A percentile compares a stretch with the other conserved stretches of the same genome.
phyloP scores from a whole-genome alignment of 2,888 invertebrate genomes.

The Coelinius sp. region DNA sequence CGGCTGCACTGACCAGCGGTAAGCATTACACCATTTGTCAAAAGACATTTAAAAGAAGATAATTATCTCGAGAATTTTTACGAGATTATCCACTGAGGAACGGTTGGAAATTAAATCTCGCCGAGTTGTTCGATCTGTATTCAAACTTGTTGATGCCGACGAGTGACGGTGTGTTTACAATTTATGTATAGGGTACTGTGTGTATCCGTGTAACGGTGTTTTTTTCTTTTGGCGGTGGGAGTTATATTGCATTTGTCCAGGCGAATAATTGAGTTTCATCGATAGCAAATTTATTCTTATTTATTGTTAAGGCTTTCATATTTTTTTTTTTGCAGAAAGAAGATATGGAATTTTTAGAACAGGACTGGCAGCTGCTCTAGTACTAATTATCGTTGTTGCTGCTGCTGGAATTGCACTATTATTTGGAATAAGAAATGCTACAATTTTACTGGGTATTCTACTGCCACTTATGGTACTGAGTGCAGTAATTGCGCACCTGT shows the following conservation, averaged over 20 bases:
- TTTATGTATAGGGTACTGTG: not conserved
- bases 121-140: not conserved
- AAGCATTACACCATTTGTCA: constrained; percentile 21
- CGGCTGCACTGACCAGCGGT: constrained; percentile 46
- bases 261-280: no score
- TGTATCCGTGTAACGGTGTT: not conserved
- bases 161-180: constrained; percentile 10
- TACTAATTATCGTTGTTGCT: constrained; percentile 38
- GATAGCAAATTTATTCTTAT: no score
- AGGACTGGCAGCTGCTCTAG: constrained; percentile 39
- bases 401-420: constrained; percentile 41
- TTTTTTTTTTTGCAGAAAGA: constrained; percentile 37
- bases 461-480: constrained; percentile 41
- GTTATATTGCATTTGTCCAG: no score
- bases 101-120: no score
- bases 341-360: constrained; percentile 42
- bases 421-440: constrained; percentile 40
- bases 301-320: not conserved
- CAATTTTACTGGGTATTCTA: constrained; percentile 40
- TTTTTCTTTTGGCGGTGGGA: not conserved
- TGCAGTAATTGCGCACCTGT: constrained; percentile 41
- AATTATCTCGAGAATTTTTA: not conserved
- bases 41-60: not conserved
- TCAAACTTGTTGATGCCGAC: constrained; percentile 2
- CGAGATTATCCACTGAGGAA: no score